Conservation (phyloP, 2,797 vertebrate species). For the Hyperoplus immaculatus region DNA sequence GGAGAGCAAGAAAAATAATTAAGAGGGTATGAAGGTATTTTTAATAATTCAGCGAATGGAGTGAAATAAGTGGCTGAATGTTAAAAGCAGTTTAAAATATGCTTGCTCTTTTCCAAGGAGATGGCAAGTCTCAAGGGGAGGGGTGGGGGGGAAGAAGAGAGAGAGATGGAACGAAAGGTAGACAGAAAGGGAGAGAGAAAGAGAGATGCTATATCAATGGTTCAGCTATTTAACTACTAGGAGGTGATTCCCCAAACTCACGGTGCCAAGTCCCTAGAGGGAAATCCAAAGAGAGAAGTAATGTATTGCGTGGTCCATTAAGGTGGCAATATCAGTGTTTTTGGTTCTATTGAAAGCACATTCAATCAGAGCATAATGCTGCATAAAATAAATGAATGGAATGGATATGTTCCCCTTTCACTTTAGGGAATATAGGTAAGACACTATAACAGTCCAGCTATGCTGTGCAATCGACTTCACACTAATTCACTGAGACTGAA, state of each 20-base stretch:
- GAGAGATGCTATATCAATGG: constrained; percentile 60
- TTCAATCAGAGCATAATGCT: constrained; percentile 57
- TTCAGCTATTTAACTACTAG: constrained; percentile 72
- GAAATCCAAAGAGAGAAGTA: constrained; percentile 48
- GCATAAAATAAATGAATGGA: constrained; percentile 43
- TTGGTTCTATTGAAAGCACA: constrained; percentile 53
- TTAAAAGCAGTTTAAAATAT: constrained; percentile 81
- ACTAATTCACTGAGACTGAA: constrained; percentile 1
- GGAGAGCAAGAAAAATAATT: constrained; percentile 74
- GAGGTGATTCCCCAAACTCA: constrained; percentile 71
- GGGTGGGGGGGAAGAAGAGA: neutral
- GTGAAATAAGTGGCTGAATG: constrained; percentile 74
- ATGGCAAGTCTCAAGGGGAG: constrained; percentile 69
- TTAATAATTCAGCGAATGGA: constrained; percentile 76
- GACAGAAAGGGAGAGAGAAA: constrained; percentile 27
- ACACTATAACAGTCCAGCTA: neutral
- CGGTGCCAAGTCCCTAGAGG: constrained; percentile 47
- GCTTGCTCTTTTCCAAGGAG: constrained; percentile 62
- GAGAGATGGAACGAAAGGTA: constrained; percentile 12
- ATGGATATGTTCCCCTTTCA: constrained; percentile 40
- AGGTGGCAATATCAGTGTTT: constrained; percentile 39
- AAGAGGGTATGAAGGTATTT: constrained; percentile 73
- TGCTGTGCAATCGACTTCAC: constrained; percentile 11
- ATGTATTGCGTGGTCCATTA: constrained; percentile 55
- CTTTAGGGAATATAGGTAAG: constrained; percentile 43